phyloP scores from a whole-genome alignment of 2,888 invertebrate species.

The Muschampia staudingeri region DNA sequence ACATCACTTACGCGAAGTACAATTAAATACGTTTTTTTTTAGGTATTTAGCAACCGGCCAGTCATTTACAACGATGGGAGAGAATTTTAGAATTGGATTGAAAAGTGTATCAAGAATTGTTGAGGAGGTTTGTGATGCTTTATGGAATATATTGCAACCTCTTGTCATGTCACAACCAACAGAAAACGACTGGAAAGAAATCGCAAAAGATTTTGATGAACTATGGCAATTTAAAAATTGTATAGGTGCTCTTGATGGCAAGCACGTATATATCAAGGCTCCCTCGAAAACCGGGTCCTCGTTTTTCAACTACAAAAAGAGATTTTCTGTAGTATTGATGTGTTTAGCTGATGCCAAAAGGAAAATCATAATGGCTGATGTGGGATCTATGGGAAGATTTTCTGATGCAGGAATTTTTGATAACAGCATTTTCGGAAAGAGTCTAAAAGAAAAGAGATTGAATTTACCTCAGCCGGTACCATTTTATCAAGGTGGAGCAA shows the following conservation, averaged over 20 bases:
- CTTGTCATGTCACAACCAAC: constrained; percentile 59
- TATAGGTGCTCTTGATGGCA: constrained; percentile 56
- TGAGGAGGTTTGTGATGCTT: constrained; percentile 58
- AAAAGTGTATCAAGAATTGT: constrained; percentile 61
- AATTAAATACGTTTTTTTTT: constrained; percentile 24
- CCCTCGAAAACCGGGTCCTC: constrained; percentile 60
- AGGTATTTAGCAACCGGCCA: constrained; percentile 62
- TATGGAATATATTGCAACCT: constrained; percentile 63
- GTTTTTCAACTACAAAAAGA: constrained; percentile 60
- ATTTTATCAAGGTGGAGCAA: constrained; percentile 52
- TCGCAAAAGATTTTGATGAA: constrained; percentile 65
- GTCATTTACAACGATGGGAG: constrained; percentile 51
- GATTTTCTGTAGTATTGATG: constrained; percentile 59
- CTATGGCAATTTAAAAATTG: constrained; percentile 65
- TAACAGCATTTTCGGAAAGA: constrained; percentile 58
- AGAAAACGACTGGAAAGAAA: constrained; percentile 58
- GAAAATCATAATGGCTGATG: constrained; percentile 60
- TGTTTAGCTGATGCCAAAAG: constrained; percentile 59
- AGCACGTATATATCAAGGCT: constrained; percentile 50
- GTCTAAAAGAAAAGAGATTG: constrained; percentile 57
- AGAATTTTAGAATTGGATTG: constrained; percentile 60
- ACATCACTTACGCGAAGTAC: no score
- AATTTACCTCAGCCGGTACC: constrained; percentile 60
- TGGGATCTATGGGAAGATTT: constrained; percentile 60
- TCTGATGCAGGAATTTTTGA: constrained; percentile 60